A percentile compares a stretch with the other conserved stretches of the same genome.
Conservation (phyloP, 1,140 invertebrate species). For the Chionoecetes opilio region DNA sequence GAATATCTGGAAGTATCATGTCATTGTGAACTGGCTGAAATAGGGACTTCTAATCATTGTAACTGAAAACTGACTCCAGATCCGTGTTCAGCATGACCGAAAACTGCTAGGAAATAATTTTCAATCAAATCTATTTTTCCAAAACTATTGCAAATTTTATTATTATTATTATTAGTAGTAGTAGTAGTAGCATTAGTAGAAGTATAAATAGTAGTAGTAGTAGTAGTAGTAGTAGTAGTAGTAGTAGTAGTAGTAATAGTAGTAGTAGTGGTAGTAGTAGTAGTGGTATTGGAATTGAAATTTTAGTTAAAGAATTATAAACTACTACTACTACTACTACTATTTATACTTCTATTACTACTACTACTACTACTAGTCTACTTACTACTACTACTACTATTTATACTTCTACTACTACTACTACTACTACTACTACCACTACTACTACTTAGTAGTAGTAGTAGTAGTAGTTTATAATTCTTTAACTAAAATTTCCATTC, state of each 20-base stretch:
- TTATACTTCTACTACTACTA: too few species aligned
- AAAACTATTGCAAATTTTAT: neutral
- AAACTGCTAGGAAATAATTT: neutral
- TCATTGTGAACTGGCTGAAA: neutral
- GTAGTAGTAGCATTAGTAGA: neutral
- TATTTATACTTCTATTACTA: too few species aligned
- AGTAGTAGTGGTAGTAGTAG: conserved; percentile 18
- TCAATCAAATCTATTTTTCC: neutral
- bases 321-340: too few species aligned
- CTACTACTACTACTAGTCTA: too few species aligned
- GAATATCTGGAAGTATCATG: too few species aligned
- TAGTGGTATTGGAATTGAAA: conserved; percentile 8
- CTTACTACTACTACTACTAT: too few species aligned
- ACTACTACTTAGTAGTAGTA: conserved; percentile 30
- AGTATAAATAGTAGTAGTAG: conserved; percentile 1
- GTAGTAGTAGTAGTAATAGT: conserved; percentile 21
- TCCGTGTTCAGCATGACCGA: neutral
- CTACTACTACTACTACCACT: too few species aligned
- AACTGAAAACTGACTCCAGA: too few species aligned
- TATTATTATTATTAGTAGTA: neutral
- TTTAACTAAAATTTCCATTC: too few species aligned
- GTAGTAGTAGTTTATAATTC: conserved; percentile 3
- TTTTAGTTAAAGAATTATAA: too few species aligned
- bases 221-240: conserved; percentile 30
- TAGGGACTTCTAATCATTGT: too few species aligned